phyloP scores from a whole-genome alignment of 2,797 vertebrate species.

The Lacerta viridis region DNA sequence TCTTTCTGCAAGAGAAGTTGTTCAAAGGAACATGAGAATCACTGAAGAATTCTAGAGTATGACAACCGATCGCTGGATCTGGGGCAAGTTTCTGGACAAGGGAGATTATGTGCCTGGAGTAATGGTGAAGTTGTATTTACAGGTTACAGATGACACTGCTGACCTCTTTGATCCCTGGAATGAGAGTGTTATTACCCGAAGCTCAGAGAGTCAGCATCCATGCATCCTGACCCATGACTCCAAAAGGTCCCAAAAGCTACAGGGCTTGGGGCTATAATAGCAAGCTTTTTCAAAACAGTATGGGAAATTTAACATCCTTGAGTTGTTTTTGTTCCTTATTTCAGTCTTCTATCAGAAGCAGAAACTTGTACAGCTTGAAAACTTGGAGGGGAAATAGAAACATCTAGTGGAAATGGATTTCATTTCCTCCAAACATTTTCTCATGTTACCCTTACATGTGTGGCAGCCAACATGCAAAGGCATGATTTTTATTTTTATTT shows the following conservation, averaged over 20 bases:
- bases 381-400: background rate
- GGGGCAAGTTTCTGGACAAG: conserved; percentile 49
- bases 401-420: background rate
- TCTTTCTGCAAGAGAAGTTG: conserved; percentile 38
- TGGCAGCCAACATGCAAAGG: background rate
- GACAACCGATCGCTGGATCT: conserved; percentile 57
- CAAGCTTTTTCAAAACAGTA: background rate
- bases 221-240: conserved; percentile 56
- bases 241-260: conserved; percentile 35
- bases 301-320: background rate
- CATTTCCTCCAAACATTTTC: background rate
- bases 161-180: conserved; percentile 51
- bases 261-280: conserved; percentile 1
- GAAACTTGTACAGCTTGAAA: background rate
- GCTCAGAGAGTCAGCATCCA: conserved; percentile 42
- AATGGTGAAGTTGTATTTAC: conserved; percentile 3
- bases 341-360: background rate
- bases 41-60: conserved; percentile 34
- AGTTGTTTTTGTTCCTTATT: background rate
- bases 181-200: conserved; percentile 51
- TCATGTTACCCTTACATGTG: background rate
- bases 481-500: too few species aligned
- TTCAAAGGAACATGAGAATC: conserved; percentile 50
- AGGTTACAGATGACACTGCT: conserved; percentile 24
- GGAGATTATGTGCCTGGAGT: conserved; percentile 33